Evolutionary conservation across 2,797 vertebrate genomes (phyloP).

Genomic region (Arrhamphus sclerolepis): DNA sequence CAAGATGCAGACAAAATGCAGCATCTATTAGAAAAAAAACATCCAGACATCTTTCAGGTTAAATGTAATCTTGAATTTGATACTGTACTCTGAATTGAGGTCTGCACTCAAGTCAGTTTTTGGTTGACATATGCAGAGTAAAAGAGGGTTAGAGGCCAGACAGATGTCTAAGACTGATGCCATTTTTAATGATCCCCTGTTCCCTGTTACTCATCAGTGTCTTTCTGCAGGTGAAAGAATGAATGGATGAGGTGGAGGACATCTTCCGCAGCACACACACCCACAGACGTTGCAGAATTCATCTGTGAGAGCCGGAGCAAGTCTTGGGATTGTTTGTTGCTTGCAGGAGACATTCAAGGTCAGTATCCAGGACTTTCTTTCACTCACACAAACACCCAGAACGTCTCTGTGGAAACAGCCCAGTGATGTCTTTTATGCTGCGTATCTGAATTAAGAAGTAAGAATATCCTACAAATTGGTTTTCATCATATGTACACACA

Average conservation of each 20-base stretch:
- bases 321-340: constrained; percentile 71
- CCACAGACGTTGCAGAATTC: constrained; percentile 58
- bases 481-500: too few relatives aligned
- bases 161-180: constrained; percentile 5
- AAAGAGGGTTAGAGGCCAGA: not conserved
- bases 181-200: constrained; percentile 33
- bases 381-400: constrained; percentile 36
- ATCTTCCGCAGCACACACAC: constrained; percentile 52
- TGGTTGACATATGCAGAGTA: too few relatives aligned
- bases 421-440: constrained; percentile 21
- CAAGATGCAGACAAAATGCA: not conserved
- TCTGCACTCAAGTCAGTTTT: too few relatives aligned
- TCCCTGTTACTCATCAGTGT: constrained; percentile 25
- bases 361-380: constrained; percentile 46
- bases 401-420: constrained; percentile 35
- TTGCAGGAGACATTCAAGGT: constrained; percentile 77
- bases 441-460: constrained; percentile 38
- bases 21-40: not conserved
- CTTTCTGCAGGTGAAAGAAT: constrained; percentile 73
- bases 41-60: not conserved
- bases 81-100: too few relatives aligned
- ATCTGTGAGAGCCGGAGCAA: constrained; percentile 63
- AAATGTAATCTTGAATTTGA: too few relatives aligned
- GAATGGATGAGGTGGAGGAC: constrained; percentile 74
- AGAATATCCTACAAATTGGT: not conserved